Base-by-base conservation (phyloP, 2,888 invertebrate species). In the Tenthredo notha region DNA sequence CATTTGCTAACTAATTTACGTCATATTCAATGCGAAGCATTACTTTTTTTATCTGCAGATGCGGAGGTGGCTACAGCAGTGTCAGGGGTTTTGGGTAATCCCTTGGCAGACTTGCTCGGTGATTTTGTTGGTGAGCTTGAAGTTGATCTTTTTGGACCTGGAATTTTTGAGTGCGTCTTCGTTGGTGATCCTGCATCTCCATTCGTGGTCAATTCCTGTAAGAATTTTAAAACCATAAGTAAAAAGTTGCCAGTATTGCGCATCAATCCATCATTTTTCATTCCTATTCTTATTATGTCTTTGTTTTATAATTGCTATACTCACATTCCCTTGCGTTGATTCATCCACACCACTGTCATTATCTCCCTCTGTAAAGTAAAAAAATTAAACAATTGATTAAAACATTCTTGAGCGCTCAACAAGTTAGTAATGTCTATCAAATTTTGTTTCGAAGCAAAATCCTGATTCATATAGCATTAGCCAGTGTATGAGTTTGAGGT, bases 341-440 rank as follows among this genome's bases (percentile, higher is more conserved):
- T 97, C 97, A 92, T 97, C 97, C 47, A 97, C 97, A 72, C 97
- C 97, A 91, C 97, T 97, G 90, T 97, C 97, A 90, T 97, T 97
- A 92, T 97, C 97, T 58, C 97, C 96, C 94, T 97, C 97, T 97
- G 95, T 88, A 94, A 95, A 94, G 90, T 86, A 89, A 88, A 90
- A 89, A 87, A 84, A 86, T 86, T 85, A 85, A 21, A 86, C 80
- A 87, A 67, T 84, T 82, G 84, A 83, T 83, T 47, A 47, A 21
- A 67, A 67, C 18, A 70, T 43, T 33, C 37, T 47, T 15, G 37
- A 70, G 2, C n/a, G 5, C 2, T 25, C 15, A 65, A 67, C 18
- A 47, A 47, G 18, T 15, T 40, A 67, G 29, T n/a, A 50, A 83
- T 29, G 33, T 29, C 15, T n/a, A 67, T 40, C 4, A 43, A 54